These are phyloP conservation scores for Psittacula cyanocephala DNA, from an alignment of 2,113 vertebrate genomes.

Conservation along the genomic window DNA sequence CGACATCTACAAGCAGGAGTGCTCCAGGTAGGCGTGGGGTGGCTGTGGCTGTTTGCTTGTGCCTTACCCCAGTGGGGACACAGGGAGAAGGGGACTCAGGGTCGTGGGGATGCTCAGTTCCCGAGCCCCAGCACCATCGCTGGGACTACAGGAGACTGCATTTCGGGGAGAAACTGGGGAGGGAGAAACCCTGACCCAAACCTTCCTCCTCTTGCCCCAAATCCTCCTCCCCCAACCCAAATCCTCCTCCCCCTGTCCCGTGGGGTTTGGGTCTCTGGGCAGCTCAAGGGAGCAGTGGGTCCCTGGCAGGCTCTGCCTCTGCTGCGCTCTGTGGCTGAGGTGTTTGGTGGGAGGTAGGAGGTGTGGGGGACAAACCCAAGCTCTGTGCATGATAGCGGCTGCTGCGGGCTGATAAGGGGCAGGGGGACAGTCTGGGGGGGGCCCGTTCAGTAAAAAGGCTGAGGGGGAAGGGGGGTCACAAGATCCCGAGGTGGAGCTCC, in stretches of 20 bases:
- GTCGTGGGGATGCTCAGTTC: fast-evolving
- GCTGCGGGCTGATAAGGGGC: neutral
- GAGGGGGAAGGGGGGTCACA: neutral
- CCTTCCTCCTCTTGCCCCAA: neutral
- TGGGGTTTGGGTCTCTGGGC: neutral
- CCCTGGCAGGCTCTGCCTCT: neutral
- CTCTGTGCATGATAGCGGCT: neutral
- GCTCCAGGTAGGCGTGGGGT: slow-evolving; percentile 67
- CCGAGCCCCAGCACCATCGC: fast-evolving
- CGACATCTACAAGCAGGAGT: slow-evolving; percentile 94
- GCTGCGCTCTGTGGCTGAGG: neutral
- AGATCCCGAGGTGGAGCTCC: neutral
- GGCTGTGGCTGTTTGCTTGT: neutral
- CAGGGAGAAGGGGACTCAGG: fast-evolving
- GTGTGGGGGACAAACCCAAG: neutral
- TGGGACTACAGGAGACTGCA: neutral
- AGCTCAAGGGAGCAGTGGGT: neutral
- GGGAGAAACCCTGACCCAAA: neutral
- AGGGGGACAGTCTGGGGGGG: neutral
- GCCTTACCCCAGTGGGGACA: fast-evolving
- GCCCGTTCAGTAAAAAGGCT: neutral
- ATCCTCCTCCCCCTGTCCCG: fast-evolving
- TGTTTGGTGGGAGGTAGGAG: neutral
- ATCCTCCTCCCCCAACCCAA: fast-evolving
- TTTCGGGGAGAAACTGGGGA: fast-evolving